Percentiles rank a stretch among this genome's conserved stretches.
Conservation (phyloP, 2,888 invertebrate genomes). For the Drosophila yooni region DNA sequence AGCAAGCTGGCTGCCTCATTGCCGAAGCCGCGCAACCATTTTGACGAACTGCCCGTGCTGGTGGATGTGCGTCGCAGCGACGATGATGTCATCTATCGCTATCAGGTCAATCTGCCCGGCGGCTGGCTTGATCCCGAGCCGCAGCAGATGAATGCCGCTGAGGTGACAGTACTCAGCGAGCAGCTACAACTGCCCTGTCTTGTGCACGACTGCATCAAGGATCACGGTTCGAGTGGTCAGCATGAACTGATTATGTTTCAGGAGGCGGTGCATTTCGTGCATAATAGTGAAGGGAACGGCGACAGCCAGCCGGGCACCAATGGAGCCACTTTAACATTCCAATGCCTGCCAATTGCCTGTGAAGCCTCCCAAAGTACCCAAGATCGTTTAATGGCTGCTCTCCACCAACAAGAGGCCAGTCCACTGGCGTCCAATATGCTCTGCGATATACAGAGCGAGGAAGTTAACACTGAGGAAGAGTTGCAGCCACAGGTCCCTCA, state of each 20-base stretch:
- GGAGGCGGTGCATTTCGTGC: slow-evolving; percentile 37
- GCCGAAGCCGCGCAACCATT: slow-evolving; percentile 42
- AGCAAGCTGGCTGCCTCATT: slow-evolving; percentile 39
- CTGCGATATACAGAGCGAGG: slow-evolving; percentile 17
- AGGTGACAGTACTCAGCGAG: slow-evolving; percentile 29
- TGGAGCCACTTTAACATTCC: slow-evolving; percentile 22
- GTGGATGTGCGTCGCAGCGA: slow-evolving; percentile 59
- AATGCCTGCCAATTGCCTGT: slow-evolving; percentile 9
- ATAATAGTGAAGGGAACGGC: neutral
- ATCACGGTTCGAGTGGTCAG: neutral
- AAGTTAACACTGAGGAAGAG: neutral
- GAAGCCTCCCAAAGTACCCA: slow-evolving; percentile 10
- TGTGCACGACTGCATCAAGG: slow-evolving; percentile 11
- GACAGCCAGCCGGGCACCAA: neutral
- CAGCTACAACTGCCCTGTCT: slow-evolving; percentile 35
- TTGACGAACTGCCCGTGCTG: slow-evolving; percentile 58
- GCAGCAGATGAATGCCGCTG: slow-evolving; percentile 3
- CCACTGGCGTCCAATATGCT: slow-evolving; percentile 30
- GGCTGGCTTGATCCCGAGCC: neutral
- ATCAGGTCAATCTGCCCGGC: slow-evolving; percentile 62
- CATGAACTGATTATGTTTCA: slow-evolving; percentile 29
- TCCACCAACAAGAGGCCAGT: slow-evolving; percentile 31
- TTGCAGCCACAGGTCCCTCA: neutral
- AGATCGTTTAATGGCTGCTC: slow-evolving; percentile 46
- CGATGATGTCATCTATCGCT: slow-evolving; percentile 46